A percentile compares a stretch with the other conserved stretches of the same genome.
These are phyloP conservation scores for Cantharis nigra DNA, from an alignment of 2,888 invertebrate genomes.

Conservation along the genomic window DNA sequence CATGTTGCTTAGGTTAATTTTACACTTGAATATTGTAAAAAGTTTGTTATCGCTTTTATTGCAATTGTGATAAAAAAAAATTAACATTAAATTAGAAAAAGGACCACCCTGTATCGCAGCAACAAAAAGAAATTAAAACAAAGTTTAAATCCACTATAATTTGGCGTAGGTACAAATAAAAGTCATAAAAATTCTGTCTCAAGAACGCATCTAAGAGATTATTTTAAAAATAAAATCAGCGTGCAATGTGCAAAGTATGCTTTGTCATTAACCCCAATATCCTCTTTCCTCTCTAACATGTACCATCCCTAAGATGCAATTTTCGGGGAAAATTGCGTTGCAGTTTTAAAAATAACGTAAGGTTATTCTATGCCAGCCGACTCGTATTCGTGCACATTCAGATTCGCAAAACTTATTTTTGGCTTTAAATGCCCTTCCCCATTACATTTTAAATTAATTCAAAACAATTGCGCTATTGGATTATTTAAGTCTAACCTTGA, in stretches of 20 bases:
- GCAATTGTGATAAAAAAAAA: not conserved
- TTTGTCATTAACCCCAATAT: slow-evolving; percentile 37
- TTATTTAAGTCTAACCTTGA: not conserved
- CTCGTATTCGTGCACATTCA: slow-evolving; percentile 15
- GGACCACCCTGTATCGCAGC: not conserved
- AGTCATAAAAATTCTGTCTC: not conserved
- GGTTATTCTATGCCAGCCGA: slow-evolving; percentile 12
- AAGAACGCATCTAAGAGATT: slow-evolving; percentile 11
- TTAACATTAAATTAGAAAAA: not conserved
- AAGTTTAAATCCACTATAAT: not conserved
- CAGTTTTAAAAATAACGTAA: slow-evolving; percentile 38
- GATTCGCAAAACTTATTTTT: slow-evolving; percentile 15
- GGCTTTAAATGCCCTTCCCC: slow-evolving; percentile 1
- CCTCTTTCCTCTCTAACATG: slow-evolving; percentile 19
- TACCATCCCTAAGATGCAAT: slow-evolving; percentile 23
- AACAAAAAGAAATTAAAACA: not conserved
- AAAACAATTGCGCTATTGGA: not conserved
- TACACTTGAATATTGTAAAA: not conserved
- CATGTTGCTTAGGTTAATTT: not conserved
- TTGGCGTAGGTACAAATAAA: not conserved
- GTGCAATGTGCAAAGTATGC: slow-evolving; percentile 27
- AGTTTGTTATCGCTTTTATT: not conserved
- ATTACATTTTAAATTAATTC: not conserved
- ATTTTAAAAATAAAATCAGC: slow-evolving; percentile 36
- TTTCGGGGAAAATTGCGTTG: slow-evolving; percentile 38